These are phyloP conservation scores for Trachelus troglodyta DNA, from an alignment of 2,888 invertebrate species.

Conservation along the genomic window DNA sequence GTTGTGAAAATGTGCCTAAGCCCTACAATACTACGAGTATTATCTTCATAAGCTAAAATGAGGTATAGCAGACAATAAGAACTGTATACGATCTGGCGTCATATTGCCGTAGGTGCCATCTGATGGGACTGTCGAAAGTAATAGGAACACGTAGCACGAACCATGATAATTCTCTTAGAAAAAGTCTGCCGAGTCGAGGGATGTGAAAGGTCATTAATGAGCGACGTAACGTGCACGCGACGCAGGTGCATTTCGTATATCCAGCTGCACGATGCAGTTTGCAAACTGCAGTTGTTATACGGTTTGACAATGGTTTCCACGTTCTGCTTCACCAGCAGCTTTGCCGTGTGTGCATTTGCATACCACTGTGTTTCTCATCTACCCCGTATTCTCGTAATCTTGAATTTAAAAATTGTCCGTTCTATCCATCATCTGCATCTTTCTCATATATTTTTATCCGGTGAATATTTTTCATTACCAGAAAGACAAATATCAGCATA, in stretches of 20 bases:
- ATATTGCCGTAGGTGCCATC: neutral
- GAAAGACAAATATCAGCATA: neutral
- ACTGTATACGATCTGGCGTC: neutral
- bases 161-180: neutral
- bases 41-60: neutral
- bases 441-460: neutral
- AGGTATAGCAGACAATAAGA: neutral
- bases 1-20: no score
- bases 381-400: neutral
- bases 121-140: neutral
- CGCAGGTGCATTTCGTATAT: neutral
- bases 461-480: neutral
- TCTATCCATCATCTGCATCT: neutral
- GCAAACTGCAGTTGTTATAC: neutral
- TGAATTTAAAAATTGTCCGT: neutral
- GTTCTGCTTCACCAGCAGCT: neutral
- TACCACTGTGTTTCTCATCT: neutral
- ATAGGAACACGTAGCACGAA: neutral
- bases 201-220: neutral
- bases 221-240: neutral
- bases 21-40: neutral
- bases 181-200: neutral
- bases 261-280: neutral
- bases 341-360: neutral
- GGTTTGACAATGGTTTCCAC: neutral